These are phyloP conservation scores for Pseudomyrmex concolor DNA, from an alignment of 1,140 invertebrate genomes.

Conservation along the genomic window DNA sequence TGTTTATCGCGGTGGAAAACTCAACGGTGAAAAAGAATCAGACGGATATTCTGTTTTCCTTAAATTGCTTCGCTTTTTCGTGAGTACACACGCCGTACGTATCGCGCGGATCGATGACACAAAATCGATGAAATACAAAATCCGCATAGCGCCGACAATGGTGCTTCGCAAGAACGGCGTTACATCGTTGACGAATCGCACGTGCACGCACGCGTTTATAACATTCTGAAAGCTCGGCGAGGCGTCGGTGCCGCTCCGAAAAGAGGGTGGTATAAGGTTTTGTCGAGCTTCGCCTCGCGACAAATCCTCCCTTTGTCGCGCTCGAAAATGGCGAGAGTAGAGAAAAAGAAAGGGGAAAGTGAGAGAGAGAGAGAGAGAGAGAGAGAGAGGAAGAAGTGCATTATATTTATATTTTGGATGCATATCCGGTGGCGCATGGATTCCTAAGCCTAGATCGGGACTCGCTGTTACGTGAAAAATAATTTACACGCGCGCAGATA, in stretches of 20 bases:
- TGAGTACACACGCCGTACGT: not conserved
- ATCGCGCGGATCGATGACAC: slow-evolving; percentile 51
- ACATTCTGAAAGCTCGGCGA: slow-evolving; percentile 73
- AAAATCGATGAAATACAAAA: slow-evolving; percentile 56
- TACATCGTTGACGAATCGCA: slow-evolving; percentile 71
- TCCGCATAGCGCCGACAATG: slow-evolving; percentile 41
- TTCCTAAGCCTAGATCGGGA: slow-evolving; percentile 71
- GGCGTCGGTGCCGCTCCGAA: slow-evolving; percentile 44
- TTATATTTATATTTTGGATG: slow-evolving; percentile 72
- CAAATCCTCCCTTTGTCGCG: slow-evolving; percentile 78
- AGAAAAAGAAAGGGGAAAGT: slow-evolving; percentile 24
- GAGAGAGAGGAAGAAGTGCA: slow-evolving; percentile 59
- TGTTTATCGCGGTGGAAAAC: too few species aligned
- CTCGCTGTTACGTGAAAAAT: slow-evolving; percentile 69
- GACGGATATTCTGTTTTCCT: not conserved
- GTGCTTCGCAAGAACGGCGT: slow-evolving; percentile 59
- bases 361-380: not conserved
- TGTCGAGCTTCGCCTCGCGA: slow-evolving; percentile 75
- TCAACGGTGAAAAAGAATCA: too few species aligned
- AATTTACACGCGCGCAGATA: slow-evolving; percentile 65
- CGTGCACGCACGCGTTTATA: slow-evolving; percentile 66
- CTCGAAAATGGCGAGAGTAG: slow-evolving; percentile 58
- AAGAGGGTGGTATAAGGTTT: slow-evolving; percentile 68
- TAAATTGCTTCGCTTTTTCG: slow-evolving; percentile 16
- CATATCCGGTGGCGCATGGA: slow-evolving; percentile 74